Evolutionary conservation across 2,888 invertebrate species (phyloP).

Genomic region (Brachyptera risi): DNA sequence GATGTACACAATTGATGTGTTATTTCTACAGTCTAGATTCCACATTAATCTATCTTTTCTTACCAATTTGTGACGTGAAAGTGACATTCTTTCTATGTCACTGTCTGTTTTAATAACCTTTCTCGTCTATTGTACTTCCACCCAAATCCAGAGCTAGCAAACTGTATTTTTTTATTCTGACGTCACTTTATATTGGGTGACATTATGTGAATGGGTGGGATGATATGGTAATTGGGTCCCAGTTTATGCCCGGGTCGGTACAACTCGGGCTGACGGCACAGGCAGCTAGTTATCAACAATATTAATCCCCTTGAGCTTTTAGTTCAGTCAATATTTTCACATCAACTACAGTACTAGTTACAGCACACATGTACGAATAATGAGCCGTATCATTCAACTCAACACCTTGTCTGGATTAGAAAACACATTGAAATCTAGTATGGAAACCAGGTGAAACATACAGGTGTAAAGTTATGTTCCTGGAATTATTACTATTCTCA

Average conservation of each 20-base stretch:
- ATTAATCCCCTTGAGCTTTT: constrained; percentile 10
- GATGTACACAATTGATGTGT: too few relatives aligned
- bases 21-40: too few relatives aligned
- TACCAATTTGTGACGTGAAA: neutral
- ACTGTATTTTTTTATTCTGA: constrained; percentile 15
- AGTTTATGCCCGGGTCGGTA: neutral
- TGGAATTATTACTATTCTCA: too few relatives aligned
- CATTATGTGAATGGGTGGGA: neutral
- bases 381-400: neutral
- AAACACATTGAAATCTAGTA: too few relatives aligned
- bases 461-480: too few relatives aligned
- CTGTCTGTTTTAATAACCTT: constrained; percentile 9
- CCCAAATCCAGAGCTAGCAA: constrained; percentile 10
- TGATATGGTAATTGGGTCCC: constrained; percentile 13
- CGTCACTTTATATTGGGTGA: too few relatives aligned
- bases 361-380: neutral
- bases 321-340: constrained; percentile 22
- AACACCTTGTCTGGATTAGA: too few relatives aligned
- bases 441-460: too few relatives aligned
- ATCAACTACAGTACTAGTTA: neutral
- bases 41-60: neutral
- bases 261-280: neutral
- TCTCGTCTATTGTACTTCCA: neutral
- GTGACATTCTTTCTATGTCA: neutral
- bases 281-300: constrained; percentile 16